These are phyloP conservation scores for Willowsia nigromaculata DNA, from an alignment of 2,888 invertebrate genomes.

Conservation along the genomic window DNA sequence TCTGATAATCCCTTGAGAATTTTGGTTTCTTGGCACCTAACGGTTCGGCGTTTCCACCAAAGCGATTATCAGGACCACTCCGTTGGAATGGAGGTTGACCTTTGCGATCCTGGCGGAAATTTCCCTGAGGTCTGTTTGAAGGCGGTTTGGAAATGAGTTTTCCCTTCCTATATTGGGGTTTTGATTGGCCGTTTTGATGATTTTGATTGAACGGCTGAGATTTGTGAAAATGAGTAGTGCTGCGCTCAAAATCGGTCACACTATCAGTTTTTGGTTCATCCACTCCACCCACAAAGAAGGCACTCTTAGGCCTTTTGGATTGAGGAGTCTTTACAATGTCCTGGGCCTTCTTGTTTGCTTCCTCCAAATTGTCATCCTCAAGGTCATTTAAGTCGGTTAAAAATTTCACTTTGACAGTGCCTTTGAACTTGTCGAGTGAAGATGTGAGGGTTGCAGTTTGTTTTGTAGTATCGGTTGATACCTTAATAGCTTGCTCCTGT, in stretches of 20 bases:
- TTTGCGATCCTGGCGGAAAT: constrained; percentile 1
- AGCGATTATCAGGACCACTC: background rate
- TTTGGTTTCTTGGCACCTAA: constrained; percentile 22
- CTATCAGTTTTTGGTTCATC: constrained; percentile 56
- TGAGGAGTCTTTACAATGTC: constrained; percentile 27
- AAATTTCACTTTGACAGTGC: constrained; percentile 76
- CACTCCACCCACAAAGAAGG: constrained; percentile 78
- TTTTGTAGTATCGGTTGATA: background rate
- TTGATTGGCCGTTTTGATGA: constrained; percentile 1
- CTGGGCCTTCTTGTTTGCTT: background rate
- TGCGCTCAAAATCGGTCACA: background rate
- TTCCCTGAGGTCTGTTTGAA: background rate
- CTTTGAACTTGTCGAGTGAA: constrained; percentile 69
- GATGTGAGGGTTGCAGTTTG: background rate
- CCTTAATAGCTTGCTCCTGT: background rate
- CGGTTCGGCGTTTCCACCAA: constrained; percentile 47
- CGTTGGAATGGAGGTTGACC: background rate
- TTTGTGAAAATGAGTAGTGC: background rate
- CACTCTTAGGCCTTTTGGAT: constrained; percentile 73
- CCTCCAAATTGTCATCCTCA: constrained; percentile 53
- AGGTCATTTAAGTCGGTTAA: constrained; percentile 74
- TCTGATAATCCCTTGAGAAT: background rate
- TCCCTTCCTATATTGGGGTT: constrained; percentile 69
- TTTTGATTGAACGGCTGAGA: background rate
- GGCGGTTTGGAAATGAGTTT: constrained; percentile 63